phyloP scores from a whole-genome alignment of 2,113 vertebrate species.

The Mormyrus iriodes region DNA sequence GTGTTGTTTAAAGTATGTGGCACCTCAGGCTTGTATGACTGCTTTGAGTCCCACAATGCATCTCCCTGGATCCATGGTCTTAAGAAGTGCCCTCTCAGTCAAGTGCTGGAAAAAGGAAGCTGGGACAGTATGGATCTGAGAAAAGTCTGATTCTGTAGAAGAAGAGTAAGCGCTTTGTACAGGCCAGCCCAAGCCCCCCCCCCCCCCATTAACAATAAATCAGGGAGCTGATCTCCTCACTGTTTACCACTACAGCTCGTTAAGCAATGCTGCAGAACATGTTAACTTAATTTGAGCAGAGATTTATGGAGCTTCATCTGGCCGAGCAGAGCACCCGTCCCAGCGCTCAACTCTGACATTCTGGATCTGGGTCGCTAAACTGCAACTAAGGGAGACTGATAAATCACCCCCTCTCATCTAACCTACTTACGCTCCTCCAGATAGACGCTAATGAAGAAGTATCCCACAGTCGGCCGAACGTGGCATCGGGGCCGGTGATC shows the following conservation, averaged over 20 bases:
- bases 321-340: slow-evolving; percentile 40
- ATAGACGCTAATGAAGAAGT: slow-evolving; percentile 57
- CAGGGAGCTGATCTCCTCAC: slow-evolving; percentile 41
- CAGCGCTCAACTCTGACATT: slow-evolving; percentile 40
- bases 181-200: not conserved
- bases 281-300: slow-evolving; percentile 61
- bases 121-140: not conserved
- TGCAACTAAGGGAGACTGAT: slow-evolving; percentile 52
- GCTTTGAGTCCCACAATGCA: not conserved
- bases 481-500: slow-evolving; percentile 23
- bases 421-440: slow-evolving; percentile 48
- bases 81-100: not conserved
- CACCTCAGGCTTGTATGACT: not conserved
- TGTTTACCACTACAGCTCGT: slow-evolving; percentile 61
- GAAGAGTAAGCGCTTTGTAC: not conserved
- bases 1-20: not conserved
- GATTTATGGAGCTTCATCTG: slow-evolving; percentile 49
- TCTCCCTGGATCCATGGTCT: not conserved
- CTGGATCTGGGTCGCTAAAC: slow-evolving; percentile 48
- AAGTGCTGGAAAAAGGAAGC: not conserved
- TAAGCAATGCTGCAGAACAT: slow-evolving; percentile 59
- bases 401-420: slow-evolving; percentile 49
- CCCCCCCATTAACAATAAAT: slow-evolving; percentile 50
- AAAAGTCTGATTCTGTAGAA: not conserved
- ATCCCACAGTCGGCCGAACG: slow-evolving; percentile 43